These are phyloP conservation scores for Acanthosepion esculentum DNA, from an alignment of 2,888 invertebrate species.

Conservation along the genomic window DNA sequence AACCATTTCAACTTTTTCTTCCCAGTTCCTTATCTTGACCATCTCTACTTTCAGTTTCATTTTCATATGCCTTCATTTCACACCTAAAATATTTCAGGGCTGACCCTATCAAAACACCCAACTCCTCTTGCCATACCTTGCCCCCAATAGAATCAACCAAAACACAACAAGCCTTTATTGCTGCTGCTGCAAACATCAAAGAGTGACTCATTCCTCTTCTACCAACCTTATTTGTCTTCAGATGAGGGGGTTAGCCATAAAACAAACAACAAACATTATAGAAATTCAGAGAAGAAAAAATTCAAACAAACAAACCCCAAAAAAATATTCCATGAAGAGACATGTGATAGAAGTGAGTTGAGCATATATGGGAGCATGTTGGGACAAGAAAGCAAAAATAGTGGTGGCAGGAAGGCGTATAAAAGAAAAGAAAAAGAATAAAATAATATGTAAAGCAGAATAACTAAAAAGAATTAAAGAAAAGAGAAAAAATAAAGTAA, in stretches of 20 bases:
- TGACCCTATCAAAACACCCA: neutral
- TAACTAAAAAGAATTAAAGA: neutral
- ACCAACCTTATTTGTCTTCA: neutral
- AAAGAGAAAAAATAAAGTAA: neutral
- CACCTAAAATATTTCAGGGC: neutral
- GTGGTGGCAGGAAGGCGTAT: neutral
- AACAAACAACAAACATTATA: neutral
- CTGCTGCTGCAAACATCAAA: neutral
- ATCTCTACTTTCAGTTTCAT: neutral
- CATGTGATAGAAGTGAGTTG: neutral
- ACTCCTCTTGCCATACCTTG: neutral
- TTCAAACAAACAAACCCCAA: neutral
- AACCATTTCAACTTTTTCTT: no score
- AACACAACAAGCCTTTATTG: neutral
- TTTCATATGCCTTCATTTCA: constrained; percentile 33
- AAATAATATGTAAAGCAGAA: neutral
- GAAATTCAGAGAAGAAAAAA: neutral
- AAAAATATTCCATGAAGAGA: neutral
- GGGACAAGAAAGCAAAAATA: neutral
- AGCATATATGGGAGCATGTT: neutral
- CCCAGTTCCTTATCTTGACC: neutral
- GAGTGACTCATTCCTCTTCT: constrained; percentile 11
- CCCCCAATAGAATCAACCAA: neutral
- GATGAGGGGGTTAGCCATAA: constrained; percentile 23
- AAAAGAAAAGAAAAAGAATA: neutral